Percentiles rank a stretch among this genome's conserved stretches.
Evolutionary conservation across 2,113 vertebrate genomes (phyloP).

Genomic region (Macrotis lagotis): DNA sequence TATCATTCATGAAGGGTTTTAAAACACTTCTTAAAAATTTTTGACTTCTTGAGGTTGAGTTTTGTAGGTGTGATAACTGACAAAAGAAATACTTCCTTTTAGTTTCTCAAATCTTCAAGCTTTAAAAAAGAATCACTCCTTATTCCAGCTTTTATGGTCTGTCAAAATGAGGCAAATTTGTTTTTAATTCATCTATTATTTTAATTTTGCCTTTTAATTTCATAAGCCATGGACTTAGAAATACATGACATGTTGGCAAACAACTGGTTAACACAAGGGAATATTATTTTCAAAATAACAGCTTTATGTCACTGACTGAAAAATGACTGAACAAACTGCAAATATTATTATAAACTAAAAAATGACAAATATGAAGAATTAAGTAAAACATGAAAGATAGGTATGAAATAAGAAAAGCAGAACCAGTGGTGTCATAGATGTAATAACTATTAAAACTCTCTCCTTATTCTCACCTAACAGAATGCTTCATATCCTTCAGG

Average conservation of each 20-base stretch:
- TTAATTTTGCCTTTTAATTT: neutral
- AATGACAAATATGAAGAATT: neutral
- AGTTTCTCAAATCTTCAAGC: neutral
- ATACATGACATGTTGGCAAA: neutral
- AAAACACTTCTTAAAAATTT: no score
- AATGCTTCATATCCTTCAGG: neutral
- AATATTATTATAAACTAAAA: neutral
- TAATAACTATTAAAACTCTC: neutral
- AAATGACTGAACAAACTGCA: neutral
- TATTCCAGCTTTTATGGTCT: neutral
- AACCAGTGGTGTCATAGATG: neutral
- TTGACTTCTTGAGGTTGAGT: neutral
- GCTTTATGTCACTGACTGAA: neutral
- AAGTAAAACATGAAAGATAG: neutral
- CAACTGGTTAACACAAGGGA: neutral
- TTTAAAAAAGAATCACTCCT: neutral
- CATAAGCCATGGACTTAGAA: neutral
- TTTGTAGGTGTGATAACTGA: neutral
- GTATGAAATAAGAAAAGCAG: neutral
- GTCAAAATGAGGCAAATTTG: neutral
- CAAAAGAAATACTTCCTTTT: neutral
- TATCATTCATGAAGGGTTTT: neutral
- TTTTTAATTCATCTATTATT: rapidly evolving
- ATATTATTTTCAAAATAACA: neutral
- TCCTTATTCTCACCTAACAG: neutral